Base-by-base conservation (phyloP, 2,797 vertebrate species). In the Melanogrammus aeglefinus region DNA sequence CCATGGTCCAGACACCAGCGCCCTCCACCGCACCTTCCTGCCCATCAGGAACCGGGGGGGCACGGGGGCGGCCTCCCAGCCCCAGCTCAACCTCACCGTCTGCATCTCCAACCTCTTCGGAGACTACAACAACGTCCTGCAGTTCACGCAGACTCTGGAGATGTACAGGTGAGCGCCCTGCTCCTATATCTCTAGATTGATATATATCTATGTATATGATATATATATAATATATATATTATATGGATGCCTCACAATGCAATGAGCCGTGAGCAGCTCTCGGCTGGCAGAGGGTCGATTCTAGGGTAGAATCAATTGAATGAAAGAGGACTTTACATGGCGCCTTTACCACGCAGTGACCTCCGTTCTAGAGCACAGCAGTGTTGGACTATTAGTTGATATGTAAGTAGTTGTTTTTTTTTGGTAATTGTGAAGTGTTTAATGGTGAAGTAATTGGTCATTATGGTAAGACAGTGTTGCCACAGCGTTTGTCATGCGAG, bases 81-180 rank as follows among this genome's bases (percentile, higher is more conserved):
- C 85, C 27, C 66, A 80, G 47, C 87, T 89, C 35, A 76, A 89
- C 75, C 90, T 93, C 70, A 92, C 90, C 0, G 86, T 93, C 39
- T 93, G 93, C 75, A 80, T 94, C 80, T 92, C 91, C 27, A 87
- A n/a, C 39, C 69, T 94, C 38, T 91, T 90, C 83, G 88, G 79
- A 1, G 24, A 79, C 1, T 91, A 85, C 83, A 93, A 89, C 86
- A 95, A 93, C 3, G 91, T 91, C 18, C 87, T 94, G 33, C 93
- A 94, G 82, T 89, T 84, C 75, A 87, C 91, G 51, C 92, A 94
- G 82, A 80, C 83, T 2, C 85, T 94, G 79, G 94, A 94, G 83
- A 91, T 93, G 85, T 93, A 93, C 86, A 91, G 77, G 89, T 91
- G 1, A 86, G 89, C 24, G 10, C 33, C 8, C 14, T 1, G 38